phyloP scores from a whole-genome alignment of 2,113 vertebrate genomes.

The Ictalurus furcatus region DNA sequence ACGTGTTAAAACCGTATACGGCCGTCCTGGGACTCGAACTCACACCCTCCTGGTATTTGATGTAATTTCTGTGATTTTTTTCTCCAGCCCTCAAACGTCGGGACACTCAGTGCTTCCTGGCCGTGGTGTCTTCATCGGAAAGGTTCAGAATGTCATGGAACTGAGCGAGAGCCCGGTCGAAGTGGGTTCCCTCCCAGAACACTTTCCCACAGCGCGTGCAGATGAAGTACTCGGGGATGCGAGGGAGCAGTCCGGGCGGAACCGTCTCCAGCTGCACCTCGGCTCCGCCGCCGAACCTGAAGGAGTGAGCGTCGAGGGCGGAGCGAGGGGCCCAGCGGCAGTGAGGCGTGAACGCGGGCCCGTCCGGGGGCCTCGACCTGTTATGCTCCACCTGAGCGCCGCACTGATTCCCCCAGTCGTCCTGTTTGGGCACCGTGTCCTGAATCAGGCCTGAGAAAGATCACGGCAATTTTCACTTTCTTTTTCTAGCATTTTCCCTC shows the following conservation, averaged over 20 bases:
- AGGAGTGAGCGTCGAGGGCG: constrained; percentile 48
- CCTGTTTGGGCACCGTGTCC: constrained; percentile 19
- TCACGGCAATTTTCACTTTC: neutral
- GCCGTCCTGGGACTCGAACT: neutral
- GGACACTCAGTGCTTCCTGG: neutral
- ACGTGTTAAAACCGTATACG: neutral
- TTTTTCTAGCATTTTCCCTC: neutral
- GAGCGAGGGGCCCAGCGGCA: constrained; percentile 61
- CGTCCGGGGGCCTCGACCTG: constrained; percentile 58
- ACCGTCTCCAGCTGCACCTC: constrained; percentile 72
- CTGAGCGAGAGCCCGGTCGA: constrained; percentile 69
- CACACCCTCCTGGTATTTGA: neutral
- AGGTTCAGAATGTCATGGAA: constrained; percentile 74
- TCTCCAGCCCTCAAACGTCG: neutral
- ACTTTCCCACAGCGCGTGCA: constrained; percentile 83
- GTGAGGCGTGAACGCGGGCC: constrained; percentile 55
- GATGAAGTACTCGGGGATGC: constrained; percentile 73
- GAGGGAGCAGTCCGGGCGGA: constrained; percentile 69
- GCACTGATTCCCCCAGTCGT: neutral
- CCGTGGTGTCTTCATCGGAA: neutral
- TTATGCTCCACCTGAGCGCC: constrained; percentile 40
- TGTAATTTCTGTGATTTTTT: neutral
- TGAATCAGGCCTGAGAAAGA: constrained; percentile 50
- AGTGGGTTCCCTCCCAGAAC: constrained; percentile 91
- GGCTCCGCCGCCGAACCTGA: constrained; percentile 46